Conservation (phyloP, 2,888 invertebrate genomes). For the Cephus rjabovi region DNA sequence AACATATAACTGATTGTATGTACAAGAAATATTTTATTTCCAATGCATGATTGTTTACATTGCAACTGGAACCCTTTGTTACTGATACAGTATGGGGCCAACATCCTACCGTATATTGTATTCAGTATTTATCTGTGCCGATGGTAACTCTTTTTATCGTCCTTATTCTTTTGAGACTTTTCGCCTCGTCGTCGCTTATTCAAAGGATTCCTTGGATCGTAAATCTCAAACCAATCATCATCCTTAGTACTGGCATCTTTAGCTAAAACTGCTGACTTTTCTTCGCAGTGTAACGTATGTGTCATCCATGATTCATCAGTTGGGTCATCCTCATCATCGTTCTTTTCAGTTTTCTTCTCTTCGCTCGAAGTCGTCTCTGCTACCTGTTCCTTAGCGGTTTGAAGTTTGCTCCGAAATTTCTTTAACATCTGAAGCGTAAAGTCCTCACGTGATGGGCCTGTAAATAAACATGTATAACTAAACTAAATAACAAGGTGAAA, state of each 20-base stretch:
- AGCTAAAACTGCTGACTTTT: conserved; percentile 79
- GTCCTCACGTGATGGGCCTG: conserved; percentile 70
- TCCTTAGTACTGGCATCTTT: conserved; percentile 94
- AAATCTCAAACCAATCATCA: conserved; percentile 97
- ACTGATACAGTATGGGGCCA: background rate
- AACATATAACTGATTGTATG: background rate
- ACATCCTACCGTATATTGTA: background rate
- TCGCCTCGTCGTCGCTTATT: conserved; percentile 87
- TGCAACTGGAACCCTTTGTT: background rate
- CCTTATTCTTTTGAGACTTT: conserved; percentile 5
- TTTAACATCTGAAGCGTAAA: conserved; percentile 84
- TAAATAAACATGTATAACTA: conserved; percentile 3
- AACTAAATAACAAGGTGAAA: background rate
- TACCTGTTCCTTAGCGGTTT: conserved; percentile 75
- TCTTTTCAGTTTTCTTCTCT: conserved; percentile 44
- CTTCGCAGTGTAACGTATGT: conserved; percentile 76
- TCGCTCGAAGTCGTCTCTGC: conserved; percentile 45
- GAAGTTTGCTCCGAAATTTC: conserved; percentile 86
- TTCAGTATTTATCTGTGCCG: background rate
- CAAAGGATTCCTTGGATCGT: conserved; percentile 94
- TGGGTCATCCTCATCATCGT: conserved; percentile 41
- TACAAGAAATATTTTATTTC: background rate
- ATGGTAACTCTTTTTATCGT: background rate
- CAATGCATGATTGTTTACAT: background rate
- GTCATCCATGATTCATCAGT: conserved; percentile 69